A percentile compares a stretch with the other conserved stretches of the same genome.
phyloP scores from a whole-genome alignment of 2,888 invertebrate genomes.

The Sinohyriopsis cumingii region DNA sequence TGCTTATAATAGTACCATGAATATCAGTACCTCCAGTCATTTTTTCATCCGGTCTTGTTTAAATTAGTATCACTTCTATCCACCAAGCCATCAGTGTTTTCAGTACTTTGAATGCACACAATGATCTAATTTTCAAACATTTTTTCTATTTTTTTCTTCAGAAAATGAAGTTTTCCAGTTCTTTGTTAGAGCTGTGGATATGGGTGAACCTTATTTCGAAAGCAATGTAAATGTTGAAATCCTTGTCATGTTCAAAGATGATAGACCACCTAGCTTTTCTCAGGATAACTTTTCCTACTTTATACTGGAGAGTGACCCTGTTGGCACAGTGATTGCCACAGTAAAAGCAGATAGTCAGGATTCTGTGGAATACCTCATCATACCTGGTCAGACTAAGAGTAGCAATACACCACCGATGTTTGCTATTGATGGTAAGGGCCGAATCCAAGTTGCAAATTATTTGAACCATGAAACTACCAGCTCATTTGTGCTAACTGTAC shows the following conservation, averaged over 20 bases:
- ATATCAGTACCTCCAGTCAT: too few relatives aligned
- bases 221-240: conserved; percentile 88
- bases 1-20: too few relatives aligned
- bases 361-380: conserved; percentile 77
- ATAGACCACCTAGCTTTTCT: conserved; percentile 83
- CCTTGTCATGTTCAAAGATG: conserved; percentile 82
- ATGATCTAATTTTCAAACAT: neutral
- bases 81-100: too few relatives aligned
- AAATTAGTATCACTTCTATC: too few relatives aligned
- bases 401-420: conserved; percentile 71
- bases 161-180: conserved; percentile 80
- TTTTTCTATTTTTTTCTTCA: conserved; percentile 25
- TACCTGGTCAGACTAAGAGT: conserved; percentile 76
- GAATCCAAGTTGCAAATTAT: conserved; percentile 75
- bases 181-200: conserved; percentile 90
- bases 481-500: conserved; percentile 66
- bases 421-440: conserved; percentile 55
- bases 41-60: too few relatives aligned
- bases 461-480: conserved; percentile 84
- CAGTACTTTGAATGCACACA: too few relatives aligned
- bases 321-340: conserved; percentile 81
- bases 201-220: conserved; percentile 81
- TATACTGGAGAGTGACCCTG: conserved; percentile 83
- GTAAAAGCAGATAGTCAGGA: conserved; percentile 78
- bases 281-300: conserved; percentile 85